Evolutionary conservation across 2,797 vertebrate species (phyloP).

Genomic region (Aratinga solstitialis): DNA sequence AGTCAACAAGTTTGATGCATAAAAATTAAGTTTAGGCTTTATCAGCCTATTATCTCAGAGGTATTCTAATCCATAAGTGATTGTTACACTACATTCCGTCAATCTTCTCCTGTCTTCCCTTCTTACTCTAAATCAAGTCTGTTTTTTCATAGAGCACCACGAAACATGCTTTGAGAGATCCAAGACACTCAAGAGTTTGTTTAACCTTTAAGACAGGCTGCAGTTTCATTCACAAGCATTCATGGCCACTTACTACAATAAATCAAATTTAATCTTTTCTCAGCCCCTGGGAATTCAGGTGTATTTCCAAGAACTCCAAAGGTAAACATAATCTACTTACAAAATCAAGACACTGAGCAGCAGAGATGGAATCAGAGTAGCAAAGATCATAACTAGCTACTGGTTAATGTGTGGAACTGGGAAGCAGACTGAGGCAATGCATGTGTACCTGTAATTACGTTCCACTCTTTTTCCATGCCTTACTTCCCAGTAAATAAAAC

Average conservation of each 20-base stretch:
- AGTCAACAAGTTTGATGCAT: neutral
- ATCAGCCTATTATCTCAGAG: neutral
- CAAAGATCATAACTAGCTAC: neutral
- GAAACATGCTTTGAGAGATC: neutral
- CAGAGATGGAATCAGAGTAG: neutral
- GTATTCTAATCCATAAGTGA: neutral
- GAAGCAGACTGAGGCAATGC: neutral
- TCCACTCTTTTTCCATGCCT: neutral
- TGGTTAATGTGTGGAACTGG: fast-evolving
- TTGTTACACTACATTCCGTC: neutral
- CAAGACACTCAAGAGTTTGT: neutral
- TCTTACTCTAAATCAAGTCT: neutral
- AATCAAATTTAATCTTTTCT: neutral
- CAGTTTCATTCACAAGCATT: neutral
- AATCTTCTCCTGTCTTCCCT: neutral
- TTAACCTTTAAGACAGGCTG: neutral
- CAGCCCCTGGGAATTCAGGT: neutral
- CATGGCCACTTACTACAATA: neutral
- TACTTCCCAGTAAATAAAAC: neutral
- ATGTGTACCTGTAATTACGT: neutral
- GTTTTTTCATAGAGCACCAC: neutral
- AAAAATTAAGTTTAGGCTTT: neutral
- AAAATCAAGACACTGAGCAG: neutral
- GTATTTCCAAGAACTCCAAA: neutral
- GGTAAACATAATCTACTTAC: neutral